Conservation (phyloP, 2,113 vertebrate species). For the Ellobius talpinus region DNA sequence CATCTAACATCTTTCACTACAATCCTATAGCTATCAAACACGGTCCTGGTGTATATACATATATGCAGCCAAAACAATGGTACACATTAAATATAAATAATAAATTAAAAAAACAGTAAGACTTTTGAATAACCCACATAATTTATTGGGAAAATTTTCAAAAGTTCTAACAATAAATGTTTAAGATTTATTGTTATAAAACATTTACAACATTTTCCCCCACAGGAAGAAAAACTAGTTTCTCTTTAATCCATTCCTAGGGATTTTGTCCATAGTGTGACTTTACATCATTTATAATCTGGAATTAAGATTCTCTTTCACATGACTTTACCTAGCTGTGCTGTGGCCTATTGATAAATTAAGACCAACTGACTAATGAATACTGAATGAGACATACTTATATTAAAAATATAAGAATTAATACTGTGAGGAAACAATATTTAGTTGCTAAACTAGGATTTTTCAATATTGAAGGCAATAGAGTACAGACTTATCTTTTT, state of each 20-base stretch:
- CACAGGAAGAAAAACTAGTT: not conserved
- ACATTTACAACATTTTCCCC: not conserved
- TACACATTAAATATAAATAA: not conserved
- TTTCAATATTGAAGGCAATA: slow-evolving; percentile 38
- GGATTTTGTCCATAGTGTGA: slow-evolving; percentile 24
- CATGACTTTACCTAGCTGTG: not conserved
- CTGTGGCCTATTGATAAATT: too few species aligned
- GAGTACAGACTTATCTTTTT: not conserved
- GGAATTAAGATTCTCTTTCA: not conserved
- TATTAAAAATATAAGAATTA: slow-evolving; percentile 32
- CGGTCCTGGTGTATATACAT: not conserved
- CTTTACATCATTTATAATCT: not conserved
- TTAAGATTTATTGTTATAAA: slow-evolving; percentile 26
- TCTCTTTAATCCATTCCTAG: not conserved
- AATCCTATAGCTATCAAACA: not conserved
- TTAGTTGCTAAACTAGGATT: not conserved
- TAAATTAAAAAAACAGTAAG: not conserved
- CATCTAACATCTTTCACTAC: too few species aligned
- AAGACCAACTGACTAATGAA: not conserved
- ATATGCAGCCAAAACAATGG: not conserved
- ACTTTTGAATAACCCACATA: not conserved
- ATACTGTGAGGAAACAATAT: not conserved
- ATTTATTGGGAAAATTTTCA: not conserved
- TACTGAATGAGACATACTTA: not conserved
- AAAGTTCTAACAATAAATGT: not conserved